A percentile compares a stretch with the other conserved stretches of the same genome.
phyloP scores from a whole-genome alignment of 1,140 invertebrate species.

The Zaprionus davidi region DNA sequence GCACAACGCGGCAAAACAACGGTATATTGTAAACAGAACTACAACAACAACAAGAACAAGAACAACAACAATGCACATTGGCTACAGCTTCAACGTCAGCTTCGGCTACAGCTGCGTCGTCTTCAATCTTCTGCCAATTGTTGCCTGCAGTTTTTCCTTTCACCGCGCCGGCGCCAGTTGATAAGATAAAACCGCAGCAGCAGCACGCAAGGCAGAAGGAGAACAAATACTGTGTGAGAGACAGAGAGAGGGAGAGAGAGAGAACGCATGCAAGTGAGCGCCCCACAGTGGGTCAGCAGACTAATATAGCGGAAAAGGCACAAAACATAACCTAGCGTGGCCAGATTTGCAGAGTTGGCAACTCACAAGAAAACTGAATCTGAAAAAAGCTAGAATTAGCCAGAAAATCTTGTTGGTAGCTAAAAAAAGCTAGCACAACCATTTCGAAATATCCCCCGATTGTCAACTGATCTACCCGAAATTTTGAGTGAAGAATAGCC shows the following conservation, averaged over 20 bases:
- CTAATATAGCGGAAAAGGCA: not conserved
- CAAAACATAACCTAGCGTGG: no score
- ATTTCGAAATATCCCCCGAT: no score
- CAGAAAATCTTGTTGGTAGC: no score
- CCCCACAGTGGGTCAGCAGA: not conserved
- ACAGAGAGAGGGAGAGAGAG: not conserved
- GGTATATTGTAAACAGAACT: conserved; percentile 26
- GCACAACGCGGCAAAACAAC: conserved; percentile 47
- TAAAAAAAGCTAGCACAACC: no score
- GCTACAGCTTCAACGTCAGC: conserved; percentile 19
- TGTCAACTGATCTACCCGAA: no score
- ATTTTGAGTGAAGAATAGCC: no score
- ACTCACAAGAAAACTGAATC: no score
- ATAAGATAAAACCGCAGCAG: conserved; percentile 52
- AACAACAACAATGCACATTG: conserved; percentile 26
- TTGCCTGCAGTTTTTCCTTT: conserved; percentile 44
- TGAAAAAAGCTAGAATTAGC: no score
- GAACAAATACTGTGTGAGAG: conserved; percentile 15
- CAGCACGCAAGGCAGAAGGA: conserved; percentile 18
- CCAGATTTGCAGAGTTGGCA: no score
- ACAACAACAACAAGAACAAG: conserved; percentile 34
- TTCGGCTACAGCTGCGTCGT: not conserved
- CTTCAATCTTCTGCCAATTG: conserved; percentile 28
- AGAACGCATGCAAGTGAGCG: conserved; percentile 8
- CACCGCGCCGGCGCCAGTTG: conserved; percentile 45